Base-by-base conservation (phyloP, 2,888 invertebrate genomes). In the Pherbina coryleti region DNA sequence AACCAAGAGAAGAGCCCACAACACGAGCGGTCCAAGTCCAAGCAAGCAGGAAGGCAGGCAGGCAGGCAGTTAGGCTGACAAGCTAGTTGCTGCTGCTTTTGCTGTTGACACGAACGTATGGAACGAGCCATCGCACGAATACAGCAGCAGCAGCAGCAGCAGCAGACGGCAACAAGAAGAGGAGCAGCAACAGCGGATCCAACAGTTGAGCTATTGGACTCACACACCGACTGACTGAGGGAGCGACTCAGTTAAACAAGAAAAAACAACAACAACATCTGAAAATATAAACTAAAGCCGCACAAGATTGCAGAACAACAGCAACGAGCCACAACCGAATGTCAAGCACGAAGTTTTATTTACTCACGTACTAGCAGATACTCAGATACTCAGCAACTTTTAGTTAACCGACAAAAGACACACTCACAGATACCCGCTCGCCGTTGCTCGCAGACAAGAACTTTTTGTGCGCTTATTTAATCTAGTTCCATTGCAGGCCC, bases 71-170 rank as follows among this genome's bases (percentile, higher is more conserved):
- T n/a, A n/a, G 19, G n/a, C 44, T 11, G 44, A 14, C 44, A 44
- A 44, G 44, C 44, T 67, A 67, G 62, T 60, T 19, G 51, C 77
- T 55, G 66, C 74, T 60, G 71, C 17, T 17, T 14, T 44, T 25
- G 62, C 60, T 34, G 73, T 5, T 11, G 34, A 9, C 57, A 73
- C 28, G 14, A 78, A 22, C 60, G 22, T 69, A 64, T n/a, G 34
- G 34, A 34, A 60, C 57, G 37, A 76, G 22, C 19, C 53, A 64
- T 76, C 66, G 19, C 14, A 66, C 69, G 44, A 66, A 44, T 31
- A 75, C 78, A 78, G 53, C 69, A 78, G 53, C 69, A 76, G 66
- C 70, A 78, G 49, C 31, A 62, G 14, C 37, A n/a, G 44, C 19
- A 53, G 64, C 34, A 70, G 31, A 5, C 49, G 25, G 25, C 60